phyloP scores from a whole-genome alignment of 2,888 invertebrate species.

The Ptychoptera albimana region DNA sequence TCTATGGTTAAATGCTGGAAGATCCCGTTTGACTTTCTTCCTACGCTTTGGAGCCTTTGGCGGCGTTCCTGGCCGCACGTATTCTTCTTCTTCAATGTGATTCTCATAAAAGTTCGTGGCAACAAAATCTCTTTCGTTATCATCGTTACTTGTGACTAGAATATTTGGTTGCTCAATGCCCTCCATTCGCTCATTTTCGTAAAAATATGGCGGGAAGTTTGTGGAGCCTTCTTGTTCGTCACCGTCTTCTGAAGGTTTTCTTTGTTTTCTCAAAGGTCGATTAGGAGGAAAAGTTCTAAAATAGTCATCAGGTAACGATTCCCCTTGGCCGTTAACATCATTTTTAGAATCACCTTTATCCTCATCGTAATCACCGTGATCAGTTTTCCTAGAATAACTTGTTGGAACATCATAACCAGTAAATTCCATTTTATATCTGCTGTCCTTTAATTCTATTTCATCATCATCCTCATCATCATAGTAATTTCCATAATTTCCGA shows the following conservation, averaged over 20 bases:
- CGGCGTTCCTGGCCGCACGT: conserved; percentile 10
- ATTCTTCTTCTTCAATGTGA: conserved; percentile 10
- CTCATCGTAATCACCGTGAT: conserved; percentile 14
- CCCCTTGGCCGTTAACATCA: conserved; percentile 6
- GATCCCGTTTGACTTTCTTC: conserved; percentile 22
- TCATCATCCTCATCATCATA: conserved; percentile 7
- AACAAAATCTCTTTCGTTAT: conserved; percentile 11
- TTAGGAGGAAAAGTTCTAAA: conserved; percentile 27
- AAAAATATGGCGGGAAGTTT: conserved; percentile 11
- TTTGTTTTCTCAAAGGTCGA: conserved; percentile 35
- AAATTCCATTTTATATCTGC: conserved; percentile 15
- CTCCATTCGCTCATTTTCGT: conserved; percentile 33
- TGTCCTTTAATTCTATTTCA: conserved; percentile 16
- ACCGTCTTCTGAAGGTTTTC: conserved; percentile 25
- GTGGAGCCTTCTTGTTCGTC: conserved; percentile 16
- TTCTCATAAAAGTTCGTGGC: conserved; percentile 12
- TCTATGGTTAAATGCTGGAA: conserved; percentile 16
- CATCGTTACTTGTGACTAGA: conserved; percentile 14
- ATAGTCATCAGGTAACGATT: conserved; percentile 18
- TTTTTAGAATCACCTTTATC: conserved; percentile 11
- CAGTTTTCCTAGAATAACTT: too few species aligned
- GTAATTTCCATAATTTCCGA: conserved; percentile 29
- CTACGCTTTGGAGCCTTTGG: conserved; percentile 29
- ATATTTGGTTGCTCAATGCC: conserved; percentile 38
- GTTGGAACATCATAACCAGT: too few species aligned